Conservation (phyloP, 2,888 invertebrate species). For the Tiliacea aurago region DNA sequence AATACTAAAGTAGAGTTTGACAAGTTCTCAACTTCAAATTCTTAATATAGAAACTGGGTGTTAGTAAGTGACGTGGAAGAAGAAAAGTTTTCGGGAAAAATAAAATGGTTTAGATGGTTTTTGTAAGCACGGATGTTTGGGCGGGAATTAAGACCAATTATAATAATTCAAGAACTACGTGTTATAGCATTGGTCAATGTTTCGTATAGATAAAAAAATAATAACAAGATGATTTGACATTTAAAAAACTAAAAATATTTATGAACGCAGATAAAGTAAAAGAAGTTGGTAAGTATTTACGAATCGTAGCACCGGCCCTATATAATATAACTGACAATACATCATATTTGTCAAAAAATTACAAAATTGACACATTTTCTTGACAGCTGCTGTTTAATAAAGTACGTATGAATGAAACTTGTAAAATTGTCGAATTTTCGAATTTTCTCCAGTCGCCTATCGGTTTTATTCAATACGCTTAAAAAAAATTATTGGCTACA, state of each 20-base stretch:
- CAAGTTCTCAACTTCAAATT: neutral
- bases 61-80: neutral
- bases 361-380: neutral
- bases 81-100: neutral
- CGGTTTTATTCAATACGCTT: neutral
- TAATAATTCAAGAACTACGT: conserved; percentile 4
- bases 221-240: no score
- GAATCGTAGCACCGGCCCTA: no score
- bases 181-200: neutral
- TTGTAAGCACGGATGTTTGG: neutral
- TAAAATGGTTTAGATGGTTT: neutral
- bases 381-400: neutral
- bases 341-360: neutral
- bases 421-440: neutral
- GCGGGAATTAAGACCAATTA: conserved; percentile 8
- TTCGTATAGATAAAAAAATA: neutral
- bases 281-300: no score
- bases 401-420: neutral
- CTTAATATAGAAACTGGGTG: neutral
- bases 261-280: no score
- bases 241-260: no score
- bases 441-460: neutral
- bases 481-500: no score
- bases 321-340: no score
- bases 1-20: neutral